phyloP scores from a whole-genome alignment of 2,797 vertebrate genomes.

The Spizella passerina region DNA sequence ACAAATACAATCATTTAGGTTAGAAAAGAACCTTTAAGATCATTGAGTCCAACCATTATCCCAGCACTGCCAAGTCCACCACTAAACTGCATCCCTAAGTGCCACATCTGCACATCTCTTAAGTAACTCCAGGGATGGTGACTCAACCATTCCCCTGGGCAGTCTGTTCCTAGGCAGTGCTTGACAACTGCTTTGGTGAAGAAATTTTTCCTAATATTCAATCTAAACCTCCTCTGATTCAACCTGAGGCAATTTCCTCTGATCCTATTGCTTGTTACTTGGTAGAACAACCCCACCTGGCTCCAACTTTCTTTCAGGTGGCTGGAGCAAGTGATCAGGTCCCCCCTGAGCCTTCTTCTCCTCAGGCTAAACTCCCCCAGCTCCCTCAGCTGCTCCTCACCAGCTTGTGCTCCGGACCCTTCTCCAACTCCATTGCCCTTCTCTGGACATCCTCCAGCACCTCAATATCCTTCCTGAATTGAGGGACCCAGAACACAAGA shows the following conservation, averaged over 20 bases:
- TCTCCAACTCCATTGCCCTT: rapidly evolving
- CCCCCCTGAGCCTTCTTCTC: not conserved
- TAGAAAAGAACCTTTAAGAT: not conserved
- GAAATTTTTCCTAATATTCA: not conserved
- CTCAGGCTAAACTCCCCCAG: not conserved
- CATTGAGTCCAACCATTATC: not conserved
- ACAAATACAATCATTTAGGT: not conserved
- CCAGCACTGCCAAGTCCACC: not conserved
- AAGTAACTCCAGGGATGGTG: not conserved
- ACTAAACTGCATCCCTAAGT: not conserved
- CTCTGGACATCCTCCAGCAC: not conserved
- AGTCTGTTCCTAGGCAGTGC: not conserved
- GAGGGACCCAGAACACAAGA: not conserved
- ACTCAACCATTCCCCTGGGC: not conserved
- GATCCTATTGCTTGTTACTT: not conserved
- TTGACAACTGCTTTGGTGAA: not conserved
- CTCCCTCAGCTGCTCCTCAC: not conserved
- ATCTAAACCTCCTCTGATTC: not conserved
- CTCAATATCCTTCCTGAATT: not conserved
- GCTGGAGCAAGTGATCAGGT: too few relatives aligned
- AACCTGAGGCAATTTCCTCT: not conserved
- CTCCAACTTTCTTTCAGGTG: not conserved
- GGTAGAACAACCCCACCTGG: not conserved
- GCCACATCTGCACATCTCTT: not conserved
- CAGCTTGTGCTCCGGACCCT: not conserved